A percentile compares a stretch with the other conserved stretches of the same genome.
Conservation (phyloP, 2,888 invertebrate genomes). For the Spodoptera picta region DNA sequence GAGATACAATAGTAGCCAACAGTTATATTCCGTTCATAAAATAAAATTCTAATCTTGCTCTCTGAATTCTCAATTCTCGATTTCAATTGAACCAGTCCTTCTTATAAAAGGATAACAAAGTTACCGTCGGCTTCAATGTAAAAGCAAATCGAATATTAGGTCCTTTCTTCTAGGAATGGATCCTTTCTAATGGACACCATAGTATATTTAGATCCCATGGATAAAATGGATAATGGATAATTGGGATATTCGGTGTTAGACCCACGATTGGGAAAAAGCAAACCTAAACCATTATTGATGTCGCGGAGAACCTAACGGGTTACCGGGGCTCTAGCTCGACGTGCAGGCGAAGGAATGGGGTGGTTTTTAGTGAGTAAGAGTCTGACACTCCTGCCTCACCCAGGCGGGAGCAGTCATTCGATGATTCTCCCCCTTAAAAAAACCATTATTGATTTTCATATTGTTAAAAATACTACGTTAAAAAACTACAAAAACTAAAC, state of each 20-base stretch:
- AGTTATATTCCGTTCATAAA: background rate
- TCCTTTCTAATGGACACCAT: slow-evolving; percentile 65
- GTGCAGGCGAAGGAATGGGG: too few relatives aligned
- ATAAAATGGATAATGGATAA: slow-evolving; percentile 7
- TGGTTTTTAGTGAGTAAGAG: too few relatives aligned
- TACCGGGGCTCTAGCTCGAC: too few relatives aligned
- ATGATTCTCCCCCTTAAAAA: too few relatives aligned
- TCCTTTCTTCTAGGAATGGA: slow-evolving; percentile 39
- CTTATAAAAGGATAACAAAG: slow-evolving; percentile 62
- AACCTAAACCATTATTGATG: too few relatives aligned
- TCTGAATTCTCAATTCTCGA: slow-evolving; percentile 40
- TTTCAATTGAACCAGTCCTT: slow-evolving; percentile 45
- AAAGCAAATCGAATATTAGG: slow-evolving; percentile 69
- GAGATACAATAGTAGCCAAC: background rate
- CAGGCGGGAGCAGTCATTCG: too few relatives aligned
- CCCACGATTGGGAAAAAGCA: slow-evolving; percentile 12
- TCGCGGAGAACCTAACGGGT: too few relatives aligned
- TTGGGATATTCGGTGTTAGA: slow-evolving; percentile 37
- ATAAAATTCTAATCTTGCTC: slow-evolving; percentile 17
- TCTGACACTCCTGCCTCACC: too few relatives aligned
- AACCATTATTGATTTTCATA: too few relatives aligned
- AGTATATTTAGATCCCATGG: slow-evolving; percentile 38
- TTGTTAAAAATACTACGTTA: too few relatives aligned
- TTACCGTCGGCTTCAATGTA: slow-evolving; percentile 55
- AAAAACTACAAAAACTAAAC: too few relatives aligned